Evolutionary conservation across 2,113 vertebrate genomes (phyloP).

Genomic region (Takifugu bimaculatus): DNA sequence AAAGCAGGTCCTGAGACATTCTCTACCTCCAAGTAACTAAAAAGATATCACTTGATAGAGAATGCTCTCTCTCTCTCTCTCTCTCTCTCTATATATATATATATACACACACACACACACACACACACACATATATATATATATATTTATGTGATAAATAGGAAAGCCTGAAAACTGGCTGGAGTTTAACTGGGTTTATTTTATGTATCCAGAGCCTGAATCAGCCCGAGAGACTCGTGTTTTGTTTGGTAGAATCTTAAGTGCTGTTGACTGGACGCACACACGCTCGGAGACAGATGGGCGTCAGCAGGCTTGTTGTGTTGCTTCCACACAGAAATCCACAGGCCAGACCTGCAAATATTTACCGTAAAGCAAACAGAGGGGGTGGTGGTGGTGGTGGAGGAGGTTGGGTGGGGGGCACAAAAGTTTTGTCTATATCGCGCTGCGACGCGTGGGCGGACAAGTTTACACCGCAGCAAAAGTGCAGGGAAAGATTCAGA

Average conservation of each 20-base stretch:
- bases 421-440: too few relatives aligned
- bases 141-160: background rate
- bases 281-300: conserved; percentile 8
- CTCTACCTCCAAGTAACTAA: too few relatives aligned
- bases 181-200: too few relatives aligned
- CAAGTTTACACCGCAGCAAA: conserved; percentile 21
- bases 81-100: too few relatives aligned
- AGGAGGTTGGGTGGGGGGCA: background rate
- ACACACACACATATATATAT: background rate
- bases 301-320: conserved; percentile 6
- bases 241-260: background rate
- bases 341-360: conserved; percentile 51
- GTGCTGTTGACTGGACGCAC: background rate
- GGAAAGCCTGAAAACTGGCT: background rate
- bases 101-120: too few relatives aligned
- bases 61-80: too few relatives aligned
- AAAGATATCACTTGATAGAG: background rate
- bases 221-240: background rate
- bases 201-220: background rate
- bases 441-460: conserved; percentile 10
- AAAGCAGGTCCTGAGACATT: too few relatives aligned
- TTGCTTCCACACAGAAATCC: conserved; percentile 8
- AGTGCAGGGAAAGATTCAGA: conserved; percentile 19
- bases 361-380: conserved; percentile 44
- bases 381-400: background rate